Conservation (phyloP, 2,797 vertebrate species). For the Diplodus sargus region DNA sequence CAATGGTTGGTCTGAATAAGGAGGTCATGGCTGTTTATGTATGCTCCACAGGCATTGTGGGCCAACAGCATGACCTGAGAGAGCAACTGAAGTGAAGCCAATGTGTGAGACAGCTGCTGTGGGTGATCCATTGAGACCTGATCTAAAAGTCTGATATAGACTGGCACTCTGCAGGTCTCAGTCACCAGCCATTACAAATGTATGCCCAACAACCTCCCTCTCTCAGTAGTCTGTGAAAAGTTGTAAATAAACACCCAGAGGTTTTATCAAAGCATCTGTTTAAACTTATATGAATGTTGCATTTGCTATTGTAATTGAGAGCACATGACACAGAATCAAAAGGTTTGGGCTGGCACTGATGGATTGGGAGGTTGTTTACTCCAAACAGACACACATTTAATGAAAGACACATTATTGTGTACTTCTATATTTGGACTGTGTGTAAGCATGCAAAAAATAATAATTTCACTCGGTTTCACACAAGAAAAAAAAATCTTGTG, state of each 20-base stretch:
- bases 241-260: slow-evolving; percentile 50
- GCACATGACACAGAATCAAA: background rate
- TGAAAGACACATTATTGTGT: background rate
- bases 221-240: slow-evolving; percentile 4
- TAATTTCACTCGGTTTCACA: too few relatives aligned
- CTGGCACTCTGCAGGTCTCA: slow-evolving; percentile 14
- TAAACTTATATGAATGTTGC: slow-evolving; percentile 29
- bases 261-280: slow-evolving; percentile 37
- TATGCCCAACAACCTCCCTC: slow-evolving; percentile 21
- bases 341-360: background rate
- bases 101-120: slow-evolving; percentile 49
- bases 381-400: background rate
- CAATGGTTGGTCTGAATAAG: slow-evolving; percentile 28
- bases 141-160: slow-evolving; percentile 55
- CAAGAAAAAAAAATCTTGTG: too few relatives aligned
- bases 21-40: slow-evolving; percentile 40
- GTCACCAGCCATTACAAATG: slow-evolving; percentile 22
- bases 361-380: slow-evolving; percentile 17
- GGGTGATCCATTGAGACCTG: slow-evolving; percentile 32
- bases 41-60: slow-evolving; percentile 29
- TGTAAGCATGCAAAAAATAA: background rate
- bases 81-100: slow-evolving; percentile 45
- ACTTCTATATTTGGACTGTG: background rate
- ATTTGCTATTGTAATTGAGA: slow-evolving; percentile 24
- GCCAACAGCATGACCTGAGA: slow-evolving; percentile 34